phyloP scores from a whole-genome alignment of 37 sponge, comb jelly and placozoan genomes.

The Sycon ciliatum region DNA sequence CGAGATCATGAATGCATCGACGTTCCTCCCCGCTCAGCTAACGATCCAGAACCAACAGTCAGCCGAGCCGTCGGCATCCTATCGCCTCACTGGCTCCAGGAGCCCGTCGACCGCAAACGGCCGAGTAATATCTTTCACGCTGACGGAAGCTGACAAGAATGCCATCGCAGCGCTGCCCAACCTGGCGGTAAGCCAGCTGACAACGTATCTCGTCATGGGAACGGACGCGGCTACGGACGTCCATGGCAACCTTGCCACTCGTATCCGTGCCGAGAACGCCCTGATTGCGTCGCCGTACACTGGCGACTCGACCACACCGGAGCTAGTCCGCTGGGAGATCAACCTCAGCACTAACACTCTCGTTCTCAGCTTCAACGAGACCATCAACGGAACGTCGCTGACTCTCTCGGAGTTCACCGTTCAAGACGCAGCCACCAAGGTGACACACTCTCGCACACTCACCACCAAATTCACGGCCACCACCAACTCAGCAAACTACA shows the following conservation, averaged over 20 bases:
- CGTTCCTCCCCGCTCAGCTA: not conserved
- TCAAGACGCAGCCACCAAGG: not conserved
- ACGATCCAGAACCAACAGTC: not conserved
- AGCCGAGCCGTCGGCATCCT: too few species aligned
- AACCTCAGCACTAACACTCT: not conserved
- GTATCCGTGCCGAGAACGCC: too few species aligned
- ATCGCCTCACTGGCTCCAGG: too few species aligned
- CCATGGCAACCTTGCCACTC: too few species aligned
- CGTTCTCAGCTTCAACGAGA: constrained; percentile 37
- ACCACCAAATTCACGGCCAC: too few species aligned
- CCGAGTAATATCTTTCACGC: not conserved
- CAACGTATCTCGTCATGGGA: constrained; percentile 54
- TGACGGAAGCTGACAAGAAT: not conserved
- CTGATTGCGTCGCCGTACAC: too few species aligned
- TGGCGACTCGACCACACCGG: too few species aligned
- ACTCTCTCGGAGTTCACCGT: constrained; percentile 23
- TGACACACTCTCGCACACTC: not conserved
- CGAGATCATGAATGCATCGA: not conserved
- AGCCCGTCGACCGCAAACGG: too few species aligned
- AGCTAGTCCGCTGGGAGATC: too few species aligned
- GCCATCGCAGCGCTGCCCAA: not conserved
- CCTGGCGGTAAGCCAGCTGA: constrained; percentile 24
- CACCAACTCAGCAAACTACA: constrained; percentile 22
- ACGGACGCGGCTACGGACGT: constrained; percentile 43
- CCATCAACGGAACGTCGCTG: constrained; percentile 49